Base-by-base conservation (phyloP, 2,113 vertebrate species). In the Chauna torquata region DNA sequence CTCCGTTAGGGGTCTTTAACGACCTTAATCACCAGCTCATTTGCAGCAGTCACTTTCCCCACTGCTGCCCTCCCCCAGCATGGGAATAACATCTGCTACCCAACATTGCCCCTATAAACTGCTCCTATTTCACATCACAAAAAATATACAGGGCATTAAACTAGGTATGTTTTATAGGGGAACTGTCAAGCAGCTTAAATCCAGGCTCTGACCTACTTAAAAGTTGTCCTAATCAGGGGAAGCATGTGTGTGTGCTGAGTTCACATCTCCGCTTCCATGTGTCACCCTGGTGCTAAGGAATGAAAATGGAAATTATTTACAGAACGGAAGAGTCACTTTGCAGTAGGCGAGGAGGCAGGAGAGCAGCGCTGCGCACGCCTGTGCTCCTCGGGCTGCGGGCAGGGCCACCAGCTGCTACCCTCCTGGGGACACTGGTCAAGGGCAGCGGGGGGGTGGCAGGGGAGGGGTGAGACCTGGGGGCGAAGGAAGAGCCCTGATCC, bases 161-260 rank as follows among this genome's bases (percentile, higher is more conserved):
- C 74, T 61, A 17, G 75, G 89, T 68, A 79, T 82, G 86, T 75
- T 97, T 97, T 96, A 96, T 70, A 74, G 96, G 91, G 89, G 96
- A 97, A 25, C 95, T 87, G 91, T 91, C 96, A 92, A 54, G 92
- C 86, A 58, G 84, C 92, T 87, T 68, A 91, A 66, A 47, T 38
- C 86, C 92, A 54, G 89, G 70, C 95, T 95, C 95, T 95, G 96
- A 97, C 95, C 97, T 97, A 94, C 84, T 96, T 96, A 94, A 96
- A 94, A 92, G 78, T 92, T 97, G 94, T 95, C 91, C 95, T 97
- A 91, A 97, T 94, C 88, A 69, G 92, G 70, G 36, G 74, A 96
- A 94, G 95, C 91, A 45, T 76, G 90, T 49, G 65, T 45, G 92
- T 94, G 91, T 59, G 91, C 86, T 27, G 94, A 82, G 96, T 87